These are phyloP conservation scores for Mus musculus DNA, from an alignment of 2,113 vertebrate species.

Conservation along the genomic window DNA sequence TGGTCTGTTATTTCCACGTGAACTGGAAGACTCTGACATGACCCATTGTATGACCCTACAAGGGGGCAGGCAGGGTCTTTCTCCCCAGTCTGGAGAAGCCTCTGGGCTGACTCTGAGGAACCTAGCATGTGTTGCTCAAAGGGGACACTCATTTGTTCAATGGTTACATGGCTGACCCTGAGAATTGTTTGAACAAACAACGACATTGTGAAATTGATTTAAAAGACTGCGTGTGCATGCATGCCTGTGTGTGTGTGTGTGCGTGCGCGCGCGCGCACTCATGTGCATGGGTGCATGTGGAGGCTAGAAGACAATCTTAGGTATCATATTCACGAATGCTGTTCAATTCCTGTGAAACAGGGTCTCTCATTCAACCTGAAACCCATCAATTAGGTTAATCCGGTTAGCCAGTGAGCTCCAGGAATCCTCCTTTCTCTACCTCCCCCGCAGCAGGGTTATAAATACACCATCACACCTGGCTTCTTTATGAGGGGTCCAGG, in stretches of 20 bases:
- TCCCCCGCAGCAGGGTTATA: background rate
- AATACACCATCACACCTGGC: no score
- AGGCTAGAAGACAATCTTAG: background rate
- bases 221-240: background rate
- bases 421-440: no score
- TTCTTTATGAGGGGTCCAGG: background rate
- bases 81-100: background rate
- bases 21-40: background rate
- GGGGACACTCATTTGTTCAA: background rate
- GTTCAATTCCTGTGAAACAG: background rate
- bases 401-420: background rate
- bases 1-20: background rate
- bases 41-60: background rate
- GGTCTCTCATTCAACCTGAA: background rate
- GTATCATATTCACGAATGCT: background rate
- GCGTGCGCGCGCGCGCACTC: fast-evolving
- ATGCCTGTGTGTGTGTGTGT: background rate
- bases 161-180: background rate
- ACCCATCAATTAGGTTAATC: no score
- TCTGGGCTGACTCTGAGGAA: background rate
- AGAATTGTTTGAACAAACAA: background rate
- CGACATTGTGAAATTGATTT: background rate
- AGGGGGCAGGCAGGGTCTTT: no score
- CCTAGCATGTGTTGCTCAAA: background rate
- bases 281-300: no score